Base-by-base conservation (phyloP, 2,888 invertebrate genomes). In the Rhaphigaster nebulosa region DNA sequence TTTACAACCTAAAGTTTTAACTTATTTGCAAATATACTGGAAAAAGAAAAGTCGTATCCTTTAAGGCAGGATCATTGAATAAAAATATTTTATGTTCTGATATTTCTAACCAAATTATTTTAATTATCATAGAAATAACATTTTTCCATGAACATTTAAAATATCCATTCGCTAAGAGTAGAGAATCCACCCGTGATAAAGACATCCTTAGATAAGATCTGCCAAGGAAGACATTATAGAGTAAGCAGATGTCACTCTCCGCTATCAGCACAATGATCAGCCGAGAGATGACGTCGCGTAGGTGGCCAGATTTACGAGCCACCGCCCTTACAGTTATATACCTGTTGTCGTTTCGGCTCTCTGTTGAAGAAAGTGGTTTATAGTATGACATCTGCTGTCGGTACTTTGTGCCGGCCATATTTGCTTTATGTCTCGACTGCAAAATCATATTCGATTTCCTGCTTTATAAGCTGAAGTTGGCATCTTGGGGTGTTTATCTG, bases 241-340 rank as follows among this genome's bases (percentile, higher is more conserved):
- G 3, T 8, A 76, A 34, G 23, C 34, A 76, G 34, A 38, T 76
- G 70, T 38, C 20, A 76, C 70, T 38, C 34, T 10, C n/a, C n/a
- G 23, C 70, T 76, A 76, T 76, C 70, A 38, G 70, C 6, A 23
- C 38, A 38, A 76, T 38, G 38, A 38, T 76, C 70, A 10, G 29
- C 20, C 20, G 38, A 20, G 70, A 76, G 38, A 76, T 76, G 70
- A 76, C 34, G 34, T 76, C 34, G 70, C 70, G 70, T 76, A 76
- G 70, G 70, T 76, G 70, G 70, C 20, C 70, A 76, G 70, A 76
- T 76, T 76, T 76, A 76, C 38, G 70, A 38, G 70, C 20, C 70
- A 76, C 20, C 70, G 70, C 1, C 10, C 65, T n/a, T n/a, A n/a
- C n/a, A 65, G 34, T 76, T 76, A 76, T 76, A 76, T 76, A 38